A percentile compares a stretch with the other conserved stretches of the same genome.
Evolutionary conservation across 2,888 invertebrate genomes (phyloP).

Genomic region (Calliscelio sp.): DNA sequence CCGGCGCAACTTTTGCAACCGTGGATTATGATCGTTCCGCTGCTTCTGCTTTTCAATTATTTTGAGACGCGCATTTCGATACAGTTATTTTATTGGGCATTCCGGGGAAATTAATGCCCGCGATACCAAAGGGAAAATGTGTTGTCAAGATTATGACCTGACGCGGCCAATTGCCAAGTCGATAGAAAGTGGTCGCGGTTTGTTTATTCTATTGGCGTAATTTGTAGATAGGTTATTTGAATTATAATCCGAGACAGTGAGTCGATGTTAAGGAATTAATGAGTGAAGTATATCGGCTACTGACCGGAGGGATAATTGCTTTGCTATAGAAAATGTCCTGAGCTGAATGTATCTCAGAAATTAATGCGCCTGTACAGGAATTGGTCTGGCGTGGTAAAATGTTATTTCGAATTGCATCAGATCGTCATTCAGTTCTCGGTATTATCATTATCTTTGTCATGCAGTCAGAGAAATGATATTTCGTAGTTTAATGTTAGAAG

Average conservation of each 20-base stretch:
- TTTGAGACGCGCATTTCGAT: slow-evolving; percentile 43
- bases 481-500: too few relatives aligned
- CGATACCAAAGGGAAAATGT: slow-evolving; percentile 37
- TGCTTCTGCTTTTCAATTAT: slow-evolving; percentile 60
- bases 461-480: too few relatives aligned
- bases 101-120: slow-evolving; percentile 36
- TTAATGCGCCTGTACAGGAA: neutral
- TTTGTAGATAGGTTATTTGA: slow-evolving; percentile 55
- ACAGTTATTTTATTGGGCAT: slow-evolving; percentile 58
- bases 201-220: slow-evolving; percentile 50
- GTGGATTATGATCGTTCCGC: slow-evolving; percentile 52
- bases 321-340: slow-evolving; percentile 16
- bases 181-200: slow-evolving; percentile 33
- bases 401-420: too few relatives aligned
- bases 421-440: too few relatives aligned
- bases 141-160: slow-evolving; percentile 38
- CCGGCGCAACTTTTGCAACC: slow-evolving; percentile 54
- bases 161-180: slow-evolving; percentile 12
- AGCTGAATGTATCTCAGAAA: neutral
- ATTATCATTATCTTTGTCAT: too few relatives aligned
- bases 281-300: slow-evolving; percentile 39
- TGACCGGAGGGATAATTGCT: slow-evolving; percentile 41
- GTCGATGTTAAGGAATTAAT: slow-evolving; percentile 43
- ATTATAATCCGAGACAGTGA: slow-evolving; percentile 53
- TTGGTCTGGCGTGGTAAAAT: neutral